Evolutionary conservation across 2,888 invertebrate species (phyloP).

Genomic region (Ornithoptera alexandrae): DNA sequence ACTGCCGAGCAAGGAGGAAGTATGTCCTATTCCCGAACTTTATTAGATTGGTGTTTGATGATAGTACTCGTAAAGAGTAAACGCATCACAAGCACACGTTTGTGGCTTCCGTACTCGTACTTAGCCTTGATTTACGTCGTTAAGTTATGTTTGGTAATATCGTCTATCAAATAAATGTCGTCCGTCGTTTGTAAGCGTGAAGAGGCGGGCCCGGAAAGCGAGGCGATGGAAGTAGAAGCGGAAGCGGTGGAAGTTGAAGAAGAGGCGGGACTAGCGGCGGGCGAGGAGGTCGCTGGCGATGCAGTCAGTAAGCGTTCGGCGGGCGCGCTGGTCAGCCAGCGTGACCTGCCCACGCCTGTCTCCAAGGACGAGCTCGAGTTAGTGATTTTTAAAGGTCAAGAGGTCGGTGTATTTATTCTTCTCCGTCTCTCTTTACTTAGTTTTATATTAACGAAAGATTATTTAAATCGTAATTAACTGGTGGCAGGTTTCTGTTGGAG

Average conservation of each 20-base stretch:
- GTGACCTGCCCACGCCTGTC: conserved; percentile 7
- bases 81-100: too few relatives aligned
- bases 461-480: too few relatives aligned
- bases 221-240: not conserved
- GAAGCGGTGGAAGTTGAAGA: not conserved
- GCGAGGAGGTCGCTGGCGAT: not conserved
- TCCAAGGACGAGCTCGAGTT: conserved; percentile 7
- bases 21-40: too few relatives aligned
- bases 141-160: not conserved
- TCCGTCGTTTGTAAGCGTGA: not conserved
- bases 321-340: conserved; percentile 1
- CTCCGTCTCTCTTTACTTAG: too few relatives aligned
- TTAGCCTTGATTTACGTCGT: not conserved
- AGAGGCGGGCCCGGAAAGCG: not conserved
- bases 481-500: too few relatives aligned
- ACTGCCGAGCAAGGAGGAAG: conserved; percentile 1
- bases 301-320: not conserved
- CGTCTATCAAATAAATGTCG: not conserved
- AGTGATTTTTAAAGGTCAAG: not conserved
- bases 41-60: too few relatives aligned
- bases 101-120: too few relatives aligned
- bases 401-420: too few relatives aligned
- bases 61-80: too few relatives aligned
- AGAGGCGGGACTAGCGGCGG: not conserved
- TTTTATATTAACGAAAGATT: too few relatives aligned